phyloP scores from a whole-genome alignment of 2,797 vertebrate genomes.

The Podargus strigoides region DNA sequence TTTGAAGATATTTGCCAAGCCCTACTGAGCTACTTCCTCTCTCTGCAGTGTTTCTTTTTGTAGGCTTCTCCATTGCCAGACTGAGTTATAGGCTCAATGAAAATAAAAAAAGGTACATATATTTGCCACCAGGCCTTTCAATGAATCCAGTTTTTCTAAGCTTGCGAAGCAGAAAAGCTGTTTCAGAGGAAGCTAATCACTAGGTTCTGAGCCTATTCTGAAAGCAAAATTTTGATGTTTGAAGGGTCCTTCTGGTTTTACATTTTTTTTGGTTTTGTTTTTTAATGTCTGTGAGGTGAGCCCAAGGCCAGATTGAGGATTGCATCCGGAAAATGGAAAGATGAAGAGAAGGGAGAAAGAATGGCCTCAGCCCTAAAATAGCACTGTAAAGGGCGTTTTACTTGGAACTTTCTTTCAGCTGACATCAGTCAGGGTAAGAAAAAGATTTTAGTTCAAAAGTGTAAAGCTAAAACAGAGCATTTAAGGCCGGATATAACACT shows the following conservation, averaged over 20 bases:
- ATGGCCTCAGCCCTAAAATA: conserved; percentile 73
- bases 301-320: conserved; percentile 62
- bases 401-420: conserved; percentile 63
- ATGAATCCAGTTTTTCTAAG: neutral
- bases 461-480: conserved; percentile 63
- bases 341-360: conserved; percentile 62
- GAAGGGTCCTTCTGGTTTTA: neutral
- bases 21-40: conserved; percentile 5
- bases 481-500: conserved; percentile 1
- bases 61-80: conserved; percentile 1
- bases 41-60: neutral
- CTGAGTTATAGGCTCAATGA: neutral
- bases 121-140: neutral
- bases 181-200: neutral
- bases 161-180: neutral
- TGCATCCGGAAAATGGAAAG: conserved; percentile 67
- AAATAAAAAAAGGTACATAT: neutral
- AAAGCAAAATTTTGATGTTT: conserved; percentile 11
- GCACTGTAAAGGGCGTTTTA: conserved; percentile 65
- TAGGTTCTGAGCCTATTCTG: neutral
- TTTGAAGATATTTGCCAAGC: conserved; percentile 46
- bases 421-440: conserved; percentile 60
- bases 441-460: conserved; percentile 64
- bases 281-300: conserved; percentile 61
- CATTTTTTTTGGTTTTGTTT: neutral